phyloP scores from a whole-genome alignment of 2,797 vertebrate genomes.

The Gambusia yucatana region DNA sequence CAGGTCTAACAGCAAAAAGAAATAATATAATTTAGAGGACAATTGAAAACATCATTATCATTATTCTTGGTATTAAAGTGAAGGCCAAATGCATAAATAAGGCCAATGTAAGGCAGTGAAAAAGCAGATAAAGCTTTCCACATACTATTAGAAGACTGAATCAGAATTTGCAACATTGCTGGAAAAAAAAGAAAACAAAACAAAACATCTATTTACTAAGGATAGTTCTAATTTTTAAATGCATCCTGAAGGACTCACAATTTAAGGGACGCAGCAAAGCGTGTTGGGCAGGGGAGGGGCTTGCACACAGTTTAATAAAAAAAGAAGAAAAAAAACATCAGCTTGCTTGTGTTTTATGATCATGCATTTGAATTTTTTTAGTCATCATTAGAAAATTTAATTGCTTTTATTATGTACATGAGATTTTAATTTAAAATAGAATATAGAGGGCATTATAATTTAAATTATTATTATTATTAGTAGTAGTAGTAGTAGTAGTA shows the following conservation, averaged over 20 bases:
- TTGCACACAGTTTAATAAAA: too few species aligned
- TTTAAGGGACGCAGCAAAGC: slow-evolving; percentile 36
- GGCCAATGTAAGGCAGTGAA: slow-evolving; percentile 56
- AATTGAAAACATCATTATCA: slow-evolving; percentile 13
- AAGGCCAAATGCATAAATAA: slow-evolving; percentile 53
- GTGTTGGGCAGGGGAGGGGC: neutral
- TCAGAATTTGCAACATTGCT: slow-evolving; percentile 45
- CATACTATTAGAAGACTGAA: slow-evolving; percentile 60
- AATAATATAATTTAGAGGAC: slow-evolving; percentile 22
- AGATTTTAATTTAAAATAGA: too few species aligned
- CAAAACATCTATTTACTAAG: slow-evolving; percentile 36
- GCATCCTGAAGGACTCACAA: slow-evolving; percentile 46
- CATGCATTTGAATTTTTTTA: slow-evolving; percentile 10
- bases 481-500: too few species aligned
- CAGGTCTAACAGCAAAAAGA: slow-evolving; percentile 5
- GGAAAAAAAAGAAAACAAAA: slow-evolving; percentile 18
- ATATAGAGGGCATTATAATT: too few species aligned
- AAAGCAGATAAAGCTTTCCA: slow-evolving; percentile 63
- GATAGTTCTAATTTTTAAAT: slow-evolving; percentile 41
- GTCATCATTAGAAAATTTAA: slow-evolving; percentile 6
- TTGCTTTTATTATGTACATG: neutral
- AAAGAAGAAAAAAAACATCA: neutral
- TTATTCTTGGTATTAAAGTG: slow-evolving; percentile 50
- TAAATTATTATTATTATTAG: too few species aligned
- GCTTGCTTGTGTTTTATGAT: slow-evolving; percentile 12